Conservation (phyloP, 2,888 invertebrate genomes). For the Sarcophaga variegata region DNA sequence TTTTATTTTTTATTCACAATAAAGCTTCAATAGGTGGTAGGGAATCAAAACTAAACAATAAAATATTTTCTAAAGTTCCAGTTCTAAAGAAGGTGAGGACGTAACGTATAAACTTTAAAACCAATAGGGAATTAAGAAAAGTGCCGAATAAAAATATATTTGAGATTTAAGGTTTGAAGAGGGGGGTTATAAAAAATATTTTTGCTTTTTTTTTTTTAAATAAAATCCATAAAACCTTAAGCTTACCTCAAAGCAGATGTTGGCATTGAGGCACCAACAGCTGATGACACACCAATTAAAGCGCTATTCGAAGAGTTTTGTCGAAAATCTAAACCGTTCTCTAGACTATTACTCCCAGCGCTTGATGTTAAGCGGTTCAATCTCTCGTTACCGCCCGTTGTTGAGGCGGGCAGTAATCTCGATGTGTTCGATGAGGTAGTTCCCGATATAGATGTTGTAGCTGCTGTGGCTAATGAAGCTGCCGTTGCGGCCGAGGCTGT, state of each 20-base stretch:
- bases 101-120: conserved; percentile 21
- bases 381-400: conserved; percentile 33
- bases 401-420: conserved; percentile 48
- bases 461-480: conserved; percentile 72
- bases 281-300: conserved; percentile 34
- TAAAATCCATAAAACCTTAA: neutral
- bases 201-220: neutral
- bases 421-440: conserved; percentile 68
- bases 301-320: conserved; percentile 70
- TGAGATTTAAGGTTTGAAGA: neutral
- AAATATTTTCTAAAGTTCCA: neutral
- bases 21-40: neutral
- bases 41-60: neutral
- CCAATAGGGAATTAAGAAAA: neutral
- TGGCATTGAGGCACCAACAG: conserved; percentile 38
- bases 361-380: conserved; percentile 61
- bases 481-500: conserved; percentile 72
- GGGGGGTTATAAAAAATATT: neutral
- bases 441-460: conserved; percentile 71
- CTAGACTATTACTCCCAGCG: conserved; percentile 67
- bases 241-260: conserved; percentile 58
- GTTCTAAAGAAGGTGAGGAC: conserved; percentile 1
- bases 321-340: conserved; percentile 79
- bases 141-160: neutral
- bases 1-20: too few relatives aligned